These are phyloP conservation scores for Adelges cooleyi DNA, from an alignment of 1,140 invertebrate genomes.

Conservation along the genomic window DNA sequence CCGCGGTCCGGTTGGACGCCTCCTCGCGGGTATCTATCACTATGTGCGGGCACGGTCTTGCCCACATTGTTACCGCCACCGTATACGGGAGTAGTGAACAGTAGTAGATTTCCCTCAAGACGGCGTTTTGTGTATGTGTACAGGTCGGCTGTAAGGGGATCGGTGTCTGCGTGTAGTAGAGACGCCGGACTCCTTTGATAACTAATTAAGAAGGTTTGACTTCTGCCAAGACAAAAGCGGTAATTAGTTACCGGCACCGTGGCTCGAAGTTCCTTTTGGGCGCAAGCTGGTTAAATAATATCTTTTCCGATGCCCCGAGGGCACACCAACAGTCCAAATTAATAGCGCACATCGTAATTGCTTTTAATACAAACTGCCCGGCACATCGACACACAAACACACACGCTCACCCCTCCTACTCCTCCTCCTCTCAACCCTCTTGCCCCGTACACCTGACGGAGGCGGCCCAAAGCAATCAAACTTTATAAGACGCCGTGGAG, in stretches of 20 bases:
- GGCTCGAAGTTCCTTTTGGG: constrained; percentile 6
- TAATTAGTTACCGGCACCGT: constrained; percentile 18
- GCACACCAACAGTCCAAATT: constrained; percentile 23
- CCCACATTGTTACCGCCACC: background rate
- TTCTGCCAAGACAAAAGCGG: constrained; percentile 25
- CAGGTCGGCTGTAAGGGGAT: too few species aligned
- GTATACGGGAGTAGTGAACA: background rate
- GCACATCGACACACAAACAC: constrained; percentile 6
- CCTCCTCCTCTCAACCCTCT: too few species aligned
- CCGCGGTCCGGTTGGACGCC: background rate
- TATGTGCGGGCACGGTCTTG: background rate
- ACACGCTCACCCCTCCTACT: background rate
- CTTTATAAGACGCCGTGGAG: constrained; percentile 10
- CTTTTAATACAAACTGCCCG: constrained; percentile 26
- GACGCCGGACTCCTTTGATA: constrained; percentile 24
- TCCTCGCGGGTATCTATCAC: constrained; percentile 12
- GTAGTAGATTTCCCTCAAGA: constrained; percentile 25
- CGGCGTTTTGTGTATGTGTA: background rate
- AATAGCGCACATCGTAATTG: constrained; percentile 28
- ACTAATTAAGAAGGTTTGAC: constrained; percentile 29
- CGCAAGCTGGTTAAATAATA: constrained; percentile 25
- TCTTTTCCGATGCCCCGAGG: constrained; percentile 26
- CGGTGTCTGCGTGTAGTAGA: background rate
- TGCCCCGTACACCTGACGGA: background rate
- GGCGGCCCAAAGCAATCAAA: constrained; percentile 24